phyloP scores from a whole-genome alignment of 2,888 invertebrate species.

The Cenopis cana region DNA sequence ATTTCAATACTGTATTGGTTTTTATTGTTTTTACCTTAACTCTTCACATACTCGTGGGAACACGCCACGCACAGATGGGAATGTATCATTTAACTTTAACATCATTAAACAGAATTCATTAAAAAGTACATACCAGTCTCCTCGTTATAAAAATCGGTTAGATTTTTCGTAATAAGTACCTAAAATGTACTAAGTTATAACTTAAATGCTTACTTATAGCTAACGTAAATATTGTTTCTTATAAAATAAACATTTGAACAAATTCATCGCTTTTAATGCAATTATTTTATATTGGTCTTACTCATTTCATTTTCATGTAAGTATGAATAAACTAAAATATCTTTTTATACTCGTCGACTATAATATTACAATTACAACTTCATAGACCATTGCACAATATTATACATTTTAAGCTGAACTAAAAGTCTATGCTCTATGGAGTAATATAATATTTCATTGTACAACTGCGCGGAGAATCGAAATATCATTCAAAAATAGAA shows the following conservation, averaged over 20 bases:
- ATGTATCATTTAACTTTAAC: constrained; percentile 73
- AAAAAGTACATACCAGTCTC: constrained; percentile 83
- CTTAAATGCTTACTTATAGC: constrained; percentile 80
- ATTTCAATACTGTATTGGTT: constrained; percentile 83
- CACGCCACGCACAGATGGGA: constrained; percentile 69
- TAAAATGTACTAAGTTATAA: constrained; percentile 70
- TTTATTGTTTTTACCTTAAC: constrained; percentile 66
- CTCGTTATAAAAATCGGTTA: constrained; percentile 76
- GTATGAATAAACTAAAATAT: too few species aligned
- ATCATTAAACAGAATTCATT: constrained; percentile 63
- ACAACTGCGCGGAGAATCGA: too few species aligned
- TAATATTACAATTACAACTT: too few species aligned
- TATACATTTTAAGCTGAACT: too few species aligned
- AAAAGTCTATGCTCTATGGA: too few species aligned
- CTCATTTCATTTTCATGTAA: too few species aligned
- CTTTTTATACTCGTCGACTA: too few species aligned
- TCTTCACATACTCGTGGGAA: constrained; percentile 64
- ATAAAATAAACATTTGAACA: constrained; percentile 64
- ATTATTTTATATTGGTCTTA: constrained; percentile 45
- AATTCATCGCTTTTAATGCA: constrained; percentile 66
- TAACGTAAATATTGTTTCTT: constrained; percentile 55
- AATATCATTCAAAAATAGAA: neutral
- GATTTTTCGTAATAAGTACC: constrained; percentile 73
- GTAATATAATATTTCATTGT: too few species aligned
- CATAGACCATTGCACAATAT: too few species aligned